Evolutionary conservation across 2,113 vertebrate species (phyloP), one percentile per base, ranked within the genome.

Genomic region (Equus quagga): DNA sequence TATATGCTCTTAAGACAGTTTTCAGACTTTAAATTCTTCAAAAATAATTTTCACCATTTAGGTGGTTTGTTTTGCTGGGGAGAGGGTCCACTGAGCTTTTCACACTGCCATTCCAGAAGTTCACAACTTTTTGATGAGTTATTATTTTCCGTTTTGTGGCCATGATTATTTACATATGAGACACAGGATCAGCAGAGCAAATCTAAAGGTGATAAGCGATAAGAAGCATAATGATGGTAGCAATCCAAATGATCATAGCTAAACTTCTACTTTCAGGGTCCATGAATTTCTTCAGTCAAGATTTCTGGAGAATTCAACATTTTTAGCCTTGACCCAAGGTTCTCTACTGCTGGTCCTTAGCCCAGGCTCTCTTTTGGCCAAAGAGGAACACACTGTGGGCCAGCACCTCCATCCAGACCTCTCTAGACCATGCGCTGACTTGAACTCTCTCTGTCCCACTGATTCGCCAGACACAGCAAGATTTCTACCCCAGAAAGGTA

Each of bases 11-110:
- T 84, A 69, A 10, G 58, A 56, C 2, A 62, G 19, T n/a, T 60
- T 86, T 73, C 28, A 78, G 14, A 54, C 1, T 24, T 46, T 31
- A 9, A 24, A 26, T 60, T 81, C 73, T 76, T 84, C 33, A 23
- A 75, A 60, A 54, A 21, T 65, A 31, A 79, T 49, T 60, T 83
- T 88, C 11, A 76, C 4, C 21, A 64, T 44, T 93, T 96, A 73
- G 56, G 49, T 36, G 15, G 2, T 73, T 86, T 46, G 0, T 44
- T 78, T 95, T 18, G 4, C 2, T 64, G 13, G 28, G 26, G 10
- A 41, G 3, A 83, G 4, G 10, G 11, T 44, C 11, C 26, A 44
- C 2, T 64, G 18, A 80, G 8, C 5, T 33, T 24, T 9, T 12
- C 17, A 15, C 3, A 62, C 10, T 10, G 18, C 3, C 21, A 67